phyloP scores from a whole-genome alignment of 2,888 invertebrate species.

The Atethmia centrago region DNA sequence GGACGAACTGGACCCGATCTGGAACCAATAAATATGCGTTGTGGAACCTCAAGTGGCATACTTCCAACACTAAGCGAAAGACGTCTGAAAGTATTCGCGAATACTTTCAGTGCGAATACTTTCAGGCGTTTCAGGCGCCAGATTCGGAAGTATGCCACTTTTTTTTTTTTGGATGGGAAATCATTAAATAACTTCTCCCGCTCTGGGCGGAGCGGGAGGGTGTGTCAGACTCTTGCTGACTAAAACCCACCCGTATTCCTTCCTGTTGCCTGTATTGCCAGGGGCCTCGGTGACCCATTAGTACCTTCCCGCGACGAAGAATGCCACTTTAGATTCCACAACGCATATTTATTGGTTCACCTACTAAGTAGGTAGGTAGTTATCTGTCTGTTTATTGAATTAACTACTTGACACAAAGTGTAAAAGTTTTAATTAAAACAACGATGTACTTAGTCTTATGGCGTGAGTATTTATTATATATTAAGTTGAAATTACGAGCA shows the following conservation, averaged over 20 bases:
- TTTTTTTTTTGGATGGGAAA: too few species aligned
- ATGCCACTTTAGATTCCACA: conserved; percentile 57
- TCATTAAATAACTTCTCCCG: too few species aligned
- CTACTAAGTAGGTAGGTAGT: too few species aligned
- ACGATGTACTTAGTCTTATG: conserved; percentile 57
- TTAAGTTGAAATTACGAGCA: conserved; percentile 36
- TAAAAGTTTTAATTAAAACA: conserved; percentile 69
- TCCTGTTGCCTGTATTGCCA: too few species aligned
- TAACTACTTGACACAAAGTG: conserved; percentile 57
- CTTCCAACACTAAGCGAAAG: conserved; percentile 41
- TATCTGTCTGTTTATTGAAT: conserved; percentile 44
- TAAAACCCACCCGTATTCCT: too few species aligned
- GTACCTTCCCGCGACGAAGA: too few species aligned
- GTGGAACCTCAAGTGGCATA: conserved; percentile 58
- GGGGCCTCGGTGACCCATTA: too few species aligned
- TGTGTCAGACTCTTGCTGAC: too few species aligned
- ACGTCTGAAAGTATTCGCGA: conserved; percentile 15
- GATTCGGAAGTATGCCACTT: too few species aligned
- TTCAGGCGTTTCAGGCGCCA: too few species aligned
- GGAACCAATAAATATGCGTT: conserved; percentile 68
- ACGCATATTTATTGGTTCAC: conserved; percentile 69
- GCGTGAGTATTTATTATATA: conserved; percentile 24
- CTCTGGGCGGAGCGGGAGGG: too few species aligned
- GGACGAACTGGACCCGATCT: conserved; percentile 54
- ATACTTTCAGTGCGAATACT: neutral